These are phyloP conservation scores for Thunnus thynnus DNA, from an alignment of 2,113 vertebrate species.

Conservation along the genomic window DNA sequence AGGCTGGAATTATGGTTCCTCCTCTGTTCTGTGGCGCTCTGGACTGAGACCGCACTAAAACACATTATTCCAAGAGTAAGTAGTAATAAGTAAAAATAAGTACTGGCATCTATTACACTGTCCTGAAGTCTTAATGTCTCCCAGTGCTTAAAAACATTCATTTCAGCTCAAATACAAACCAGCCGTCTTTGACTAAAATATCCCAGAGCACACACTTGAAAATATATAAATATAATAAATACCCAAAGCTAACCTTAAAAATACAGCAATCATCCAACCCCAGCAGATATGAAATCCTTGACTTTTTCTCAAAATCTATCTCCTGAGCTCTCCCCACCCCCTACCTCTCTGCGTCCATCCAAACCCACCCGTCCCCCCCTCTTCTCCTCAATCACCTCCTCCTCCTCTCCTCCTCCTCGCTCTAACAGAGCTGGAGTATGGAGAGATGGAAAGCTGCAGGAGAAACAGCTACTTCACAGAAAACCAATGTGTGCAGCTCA, in stretches of 20 bases:
- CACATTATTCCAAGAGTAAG: conserved; percentile 53
- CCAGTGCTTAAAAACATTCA: conserved; percentile 35
- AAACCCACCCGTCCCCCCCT: conserved; percentile 16
- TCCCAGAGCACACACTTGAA: conserved; percentile 32
- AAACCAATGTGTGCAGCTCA: conserved; percentile 59
- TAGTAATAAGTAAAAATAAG: conserved; percentile 54
- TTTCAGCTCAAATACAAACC: conserved; percentile 45
- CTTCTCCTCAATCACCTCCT: conserved; percentile 26
- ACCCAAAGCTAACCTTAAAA: conserved; percentile 51
- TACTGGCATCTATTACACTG: conserved; percentile 46
- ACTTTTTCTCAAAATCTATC: conserved; percentile 73
- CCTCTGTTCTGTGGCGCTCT: conserved; percentile 28
- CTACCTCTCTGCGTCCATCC: conserved; percentile 41
- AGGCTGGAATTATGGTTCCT: conserved; percentile 45
- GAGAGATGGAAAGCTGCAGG: conserved; percentile 76
- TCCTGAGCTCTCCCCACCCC: conserved; percentile 69
- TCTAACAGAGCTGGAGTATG: conserved; percentile 59
- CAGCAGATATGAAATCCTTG: conserved; percentile 72
- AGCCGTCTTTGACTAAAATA: conserved; percentile 42
- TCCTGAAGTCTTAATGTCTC: conserved; percentile 49
- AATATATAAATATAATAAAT: conserved; percentile 61
- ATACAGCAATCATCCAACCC: conserved; percentile 50
- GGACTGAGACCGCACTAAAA: conserved; percentile 37
- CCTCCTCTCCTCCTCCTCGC: conserved; percentile 27
- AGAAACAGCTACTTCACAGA: conserved; percentile 76